Evolutionary conservation across 2,797 vertebrate species (phyloP).

Genomic region (Bradypus variegatus): DNA sequence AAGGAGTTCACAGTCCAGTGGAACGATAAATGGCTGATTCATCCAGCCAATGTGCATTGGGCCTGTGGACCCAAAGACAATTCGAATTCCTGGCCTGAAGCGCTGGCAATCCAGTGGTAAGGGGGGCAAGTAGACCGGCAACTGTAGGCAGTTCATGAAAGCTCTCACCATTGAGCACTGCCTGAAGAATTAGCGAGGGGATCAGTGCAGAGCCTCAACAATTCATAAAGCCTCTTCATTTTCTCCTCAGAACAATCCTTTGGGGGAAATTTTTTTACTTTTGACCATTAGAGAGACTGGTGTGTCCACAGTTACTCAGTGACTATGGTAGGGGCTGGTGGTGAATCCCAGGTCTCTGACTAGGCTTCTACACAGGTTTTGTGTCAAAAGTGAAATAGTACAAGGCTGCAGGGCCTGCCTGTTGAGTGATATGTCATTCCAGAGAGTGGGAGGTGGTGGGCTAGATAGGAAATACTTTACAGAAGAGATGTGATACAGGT

Average conservation of each 20-base stretch:
- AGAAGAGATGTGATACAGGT: background rate
- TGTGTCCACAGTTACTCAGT: background rate
- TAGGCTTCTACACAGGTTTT: background rate
- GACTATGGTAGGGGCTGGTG: background rate
- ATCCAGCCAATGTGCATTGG: background rate
- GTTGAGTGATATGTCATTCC: background rate
- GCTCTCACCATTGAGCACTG: background rate
- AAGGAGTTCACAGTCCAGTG: background rate
- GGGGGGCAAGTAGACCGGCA: background rate
- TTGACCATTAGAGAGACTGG: background rate
- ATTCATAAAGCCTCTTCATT: background rate
- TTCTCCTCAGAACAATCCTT: background rate
- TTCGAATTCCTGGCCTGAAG: background rate
- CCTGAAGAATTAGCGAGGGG: background rate
- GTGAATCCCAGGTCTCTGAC: background rate
- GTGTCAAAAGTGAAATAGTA: background rate
- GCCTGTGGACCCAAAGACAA: background rate
- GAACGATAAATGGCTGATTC: background rate
- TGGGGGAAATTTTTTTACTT: background rate
- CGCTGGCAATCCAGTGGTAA: too few relatives aligned
- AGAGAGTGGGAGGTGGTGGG: background rate
- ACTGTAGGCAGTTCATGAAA: background rate
- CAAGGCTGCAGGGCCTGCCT: background rate
- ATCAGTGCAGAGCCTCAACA: background rate
- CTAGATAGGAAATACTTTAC: background rate